Evolutionary conservation across 1,140 invertebrate genomes (phyloP).

Genomic region (Branchinecta lindahli): DNA sequence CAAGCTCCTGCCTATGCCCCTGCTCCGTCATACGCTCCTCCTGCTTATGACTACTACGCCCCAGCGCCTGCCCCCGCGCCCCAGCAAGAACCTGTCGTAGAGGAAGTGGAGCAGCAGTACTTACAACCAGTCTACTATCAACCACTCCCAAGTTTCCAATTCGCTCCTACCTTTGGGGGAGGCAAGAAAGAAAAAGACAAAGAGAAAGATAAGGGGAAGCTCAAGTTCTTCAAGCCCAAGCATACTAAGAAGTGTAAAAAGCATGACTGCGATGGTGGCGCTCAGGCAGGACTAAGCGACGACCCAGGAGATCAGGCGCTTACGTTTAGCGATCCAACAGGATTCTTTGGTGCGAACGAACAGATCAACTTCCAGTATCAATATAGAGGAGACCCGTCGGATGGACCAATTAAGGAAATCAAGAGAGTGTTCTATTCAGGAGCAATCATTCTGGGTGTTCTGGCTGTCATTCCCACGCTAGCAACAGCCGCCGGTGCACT

Average conservation of each 20-base stretch:
- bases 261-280: not conserved
- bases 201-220: not conserved
- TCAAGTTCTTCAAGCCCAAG: not conserved
- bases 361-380: constrained; percentile 19
- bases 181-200: not conserved
- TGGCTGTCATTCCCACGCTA: constrained; percentile 13
- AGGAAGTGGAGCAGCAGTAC: not conserved
- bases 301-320: not conserved
- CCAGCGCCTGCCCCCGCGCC: not conserved
- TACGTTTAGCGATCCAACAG: not conserved
- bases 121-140: not conserved
- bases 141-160: not conserved
- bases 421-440: constrained; percentile 19
- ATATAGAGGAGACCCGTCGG: constrained; percentile 13
- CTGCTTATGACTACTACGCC: not conserved
- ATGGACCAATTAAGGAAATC: constrained; percentile 13
- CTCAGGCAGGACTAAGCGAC: not conserved
- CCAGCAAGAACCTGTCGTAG: not conserved
- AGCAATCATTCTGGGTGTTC: constrained; percentile 16
- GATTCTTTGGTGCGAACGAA: not conserved
- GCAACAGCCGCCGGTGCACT: constrained; percentile 12
- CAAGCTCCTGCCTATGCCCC: not conserved
- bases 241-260: not conserved
- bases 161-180: not conserved
- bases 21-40: not conserved